Conservation (phyloP, 2,113 vertebrate species). For the Rhagologus leucostigma region DNA sequence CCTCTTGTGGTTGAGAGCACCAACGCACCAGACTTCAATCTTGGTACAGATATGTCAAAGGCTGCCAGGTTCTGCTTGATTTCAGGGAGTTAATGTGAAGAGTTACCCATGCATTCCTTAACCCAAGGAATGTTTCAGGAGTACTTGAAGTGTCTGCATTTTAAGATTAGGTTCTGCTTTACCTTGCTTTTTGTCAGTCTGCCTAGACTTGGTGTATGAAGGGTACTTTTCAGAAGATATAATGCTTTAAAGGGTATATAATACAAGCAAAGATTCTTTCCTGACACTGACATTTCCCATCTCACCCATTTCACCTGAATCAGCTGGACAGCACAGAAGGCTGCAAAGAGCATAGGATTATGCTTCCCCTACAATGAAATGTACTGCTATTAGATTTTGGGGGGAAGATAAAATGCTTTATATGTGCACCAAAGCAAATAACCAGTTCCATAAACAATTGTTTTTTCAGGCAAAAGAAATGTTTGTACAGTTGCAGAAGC, state of each 20-base stretch:
- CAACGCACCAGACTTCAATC: accelerated
- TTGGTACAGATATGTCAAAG: not conserved
- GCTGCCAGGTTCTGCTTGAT: not conserved
- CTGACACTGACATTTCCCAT: not conserved
- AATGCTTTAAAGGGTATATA: not conserved
- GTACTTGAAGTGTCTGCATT: not conserved
- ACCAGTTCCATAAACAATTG: not conserved
- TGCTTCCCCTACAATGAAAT: not conserved
- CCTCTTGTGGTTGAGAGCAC: not conserved
- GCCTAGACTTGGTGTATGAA: not conserved
- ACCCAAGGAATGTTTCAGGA: not conserved
- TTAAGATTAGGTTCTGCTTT: not conserved
- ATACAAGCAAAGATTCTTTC: not conserved
- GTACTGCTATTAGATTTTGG: not conserved
- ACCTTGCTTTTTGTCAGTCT: not conserved
- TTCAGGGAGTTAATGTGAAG: not conserved
- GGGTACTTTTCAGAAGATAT: not conserved
- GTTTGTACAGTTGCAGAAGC: not conserved
- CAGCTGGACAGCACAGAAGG: not conserved
- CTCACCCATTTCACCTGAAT: not conserved
- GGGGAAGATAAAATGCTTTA: not conserved
- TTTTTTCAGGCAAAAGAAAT: not conserved
- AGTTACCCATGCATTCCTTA: not conserved
- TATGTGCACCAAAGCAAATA: not conserved
- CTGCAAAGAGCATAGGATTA: not conserved